Evolutionary conservation across 1,140 invertebrate species (phyloP).

Genomic region (Brachionus sp.): DNA sequence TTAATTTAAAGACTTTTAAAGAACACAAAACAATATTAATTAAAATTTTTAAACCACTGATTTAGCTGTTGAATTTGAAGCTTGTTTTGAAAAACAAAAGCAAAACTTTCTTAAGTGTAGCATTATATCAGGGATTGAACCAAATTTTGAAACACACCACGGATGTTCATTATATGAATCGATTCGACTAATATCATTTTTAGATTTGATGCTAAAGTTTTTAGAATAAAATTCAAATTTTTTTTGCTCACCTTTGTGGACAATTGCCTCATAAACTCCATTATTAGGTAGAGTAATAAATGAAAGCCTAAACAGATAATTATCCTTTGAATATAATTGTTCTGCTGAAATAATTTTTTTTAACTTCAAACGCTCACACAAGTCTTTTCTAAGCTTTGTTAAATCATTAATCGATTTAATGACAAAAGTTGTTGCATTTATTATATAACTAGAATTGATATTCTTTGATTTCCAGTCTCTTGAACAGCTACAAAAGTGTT

Average conservation of each 20-base stretch:
- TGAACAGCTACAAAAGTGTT: constrained; percentile 89
- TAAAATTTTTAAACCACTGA: too few relatives aligned
- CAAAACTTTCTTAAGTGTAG: constrained; percentile 24
- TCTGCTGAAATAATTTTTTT: constrained; percentile 67
- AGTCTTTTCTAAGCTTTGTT: constrained; percentile 62
- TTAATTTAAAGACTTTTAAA: too few relatives aligned
- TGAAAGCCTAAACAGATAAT: constrained; percentile 72
- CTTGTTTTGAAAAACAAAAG: neutral
- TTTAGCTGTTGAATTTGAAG: too few relatives aligned
- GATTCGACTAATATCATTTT: constrained; percentile 74
- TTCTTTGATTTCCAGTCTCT: constrained; percentile 66
- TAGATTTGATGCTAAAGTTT: constrained; percentile 66
- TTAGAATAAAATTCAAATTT: constrained; percentile 55
- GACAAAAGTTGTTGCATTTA: constrained; percentile 62
- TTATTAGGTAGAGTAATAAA: constrained; percentile 70
- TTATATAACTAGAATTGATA: constrained; percentile 55
- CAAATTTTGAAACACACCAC: neutral
- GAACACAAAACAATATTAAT: too few relatives aligned
- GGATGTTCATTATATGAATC: constrained; percentile 71
- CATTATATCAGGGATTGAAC: neutral
- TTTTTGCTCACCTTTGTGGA: constrained; percentile 64
- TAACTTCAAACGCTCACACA: constrained; percentile 67
- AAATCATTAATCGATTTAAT: constrained; percentile 67
- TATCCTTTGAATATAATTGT: constrained; percentile 65
- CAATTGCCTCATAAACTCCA: constrained; percentile 72